Conservation (phyloP, 1,140 invertebrate species). For the Cyphomyrmex costatus region DNA sequence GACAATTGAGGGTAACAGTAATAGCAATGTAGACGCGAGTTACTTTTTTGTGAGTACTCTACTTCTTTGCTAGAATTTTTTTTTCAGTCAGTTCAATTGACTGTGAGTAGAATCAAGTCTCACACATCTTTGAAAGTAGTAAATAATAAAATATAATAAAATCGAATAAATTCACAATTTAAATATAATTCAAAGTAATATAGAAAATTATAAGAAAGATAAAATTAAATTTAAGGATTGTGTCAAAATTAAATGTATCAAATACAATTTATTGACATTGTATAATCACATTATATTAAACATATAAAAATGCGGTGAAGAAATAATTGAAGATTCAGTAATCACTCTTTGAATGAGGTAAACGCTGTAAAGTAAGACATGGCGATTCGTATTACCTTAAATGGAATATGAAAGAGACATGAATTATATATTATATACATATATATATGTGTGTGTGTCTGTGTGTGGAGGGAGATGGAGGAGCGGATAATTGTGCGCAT, state of each 20-base stretch:
- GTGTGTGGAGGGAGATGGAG: no score
- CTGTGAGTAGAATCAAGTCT: not conserved
- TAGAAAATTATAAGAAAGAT: not conserved
- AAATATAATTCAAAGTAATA: not conserved
- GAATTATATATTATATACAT: not conserved
- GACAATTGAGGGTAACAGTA: not conserved
- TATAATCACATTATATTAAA: not conserved
- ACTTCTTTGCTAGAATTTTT: not conserved
- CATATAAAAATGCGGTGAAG: not conserved
- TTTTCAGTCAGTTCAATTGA: not conserved
- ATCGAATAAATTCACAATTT: not conserved
- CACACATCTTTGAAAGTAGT: not conserved
- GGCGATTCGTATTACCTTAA: slow-evolving; percentile 24
- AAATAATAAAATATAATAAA: not conserved
- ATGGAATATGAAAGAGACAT: not conserved
- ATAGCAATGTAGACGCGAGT: not conserved
- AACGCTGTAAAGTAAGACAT: slow-evolving; percentile 47
- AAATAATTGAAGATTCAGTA: not conserved
- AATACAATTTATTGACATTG: slow-evolving; percentile 18
- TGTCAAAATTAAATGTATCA: not conserved
- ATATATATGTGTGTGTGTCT: no score
- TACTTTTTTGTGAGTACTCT: not conserved
- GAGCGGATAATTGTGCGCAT: no score
- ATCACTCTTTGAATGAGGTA: not conserved
- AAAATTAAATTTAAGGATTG: not conserved